Evolutionary conservation across 2,888 invertebrate genomes (phyloP), one percentile per base, ranked within the genome.

Genomic region (Pseudococcus longispinus): DNA sequence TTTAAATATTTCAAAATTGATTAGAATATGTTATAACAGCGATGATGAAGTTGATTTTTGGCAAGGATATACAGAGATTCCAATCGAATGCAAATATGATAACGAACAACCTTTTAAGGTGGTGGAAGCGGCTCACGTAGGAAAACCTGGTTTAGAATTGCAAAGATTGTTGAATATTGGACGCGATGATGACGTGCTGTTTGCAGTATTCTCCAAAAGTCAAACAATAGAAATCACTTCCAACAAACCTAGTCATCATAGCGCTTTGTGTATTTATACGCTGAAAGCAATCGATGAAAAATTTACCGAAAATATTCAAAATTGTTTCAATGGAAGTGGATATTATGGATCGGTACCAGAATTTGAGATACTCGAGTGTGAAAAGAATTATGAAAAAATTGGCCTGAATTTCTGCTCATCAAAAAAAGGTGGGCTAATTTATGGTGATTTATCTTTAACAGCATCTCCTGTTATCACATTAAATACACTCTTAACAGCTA

Each of bases 191-290:
- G 97, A 98, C 91, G 98, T 99, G 46, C 93, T 99, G 44, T 99
- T 97, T 91, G 98, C 96, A 11, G 97, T 98, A 82, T 99, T 99
- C 91, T 95, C 97, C 89, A 95, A 96, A 90, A 94, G 94, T 91
- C 94, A 91, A 90, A 88, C 90, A 89, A 88, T 90, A 89, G 89
- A 90, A 89, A 89, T 23, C 3, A 90, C 83, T 77, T 89, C 94
- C 88, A 94, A 94, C 90, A 93, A 93, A 89, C 94, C 95, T 87
- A 89, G 90, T 77, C 89, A 90, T 37, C 93, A 93, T 82, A 92
- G 93, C 83, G 99, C 98, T 5, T 92, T 99, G 60, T 99, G 99
- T 92, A 96, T 98, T 83, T 99, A 97, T 91, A 96, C 98, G 2
- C 92, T 99, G 89, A 96, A 97, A 91, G 94, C 95, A 80, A 96